Base-by-base conservation (phyloP, 2,797 vertebrate genomes). In the Rhinella marina region DNA sequence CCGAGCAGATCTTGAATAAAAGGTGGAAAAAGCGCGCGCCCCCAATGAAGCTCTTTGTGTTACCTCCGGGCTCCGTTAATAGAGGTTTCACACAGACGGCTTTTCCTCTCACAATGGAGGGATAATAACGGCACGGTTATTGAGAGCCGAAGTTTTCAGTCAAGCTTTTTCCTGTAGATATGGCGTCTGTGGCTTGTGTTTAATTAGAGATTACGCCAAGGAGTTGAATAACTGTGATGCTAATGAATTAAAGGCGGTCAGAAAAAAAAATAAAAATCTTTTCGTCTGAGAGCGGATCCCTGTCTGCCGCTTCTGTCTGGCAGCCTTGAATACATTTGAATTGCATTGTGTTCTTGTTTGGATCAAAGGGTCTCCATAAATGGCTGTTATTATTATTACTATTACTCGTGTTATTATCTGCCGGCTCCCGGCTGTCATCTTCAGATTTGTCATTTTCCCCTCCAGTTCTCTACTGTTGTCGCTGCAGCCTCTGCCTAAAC, bases 121-220 rank as follows among this genome's bases (percentile, higher is more conserved):
- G 90, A 92, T 92, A 90, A 92, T 27, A 93, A 93, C 86, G 85
- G 86, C 81, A 72, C 85, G 27, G 91, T 94, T 94, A 92, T 92
- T 92, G 93, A 93, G 92, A 91, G 90, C 91, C 93, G 91, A 89
- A 91, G 91, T 92, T 92, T 93, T 92, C 88, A 85, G 90, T 91
- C 92, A 91, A 83, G 91, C 91, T 91, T 92, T 91, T 92, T 91
- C 91, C 88, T 82, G 82, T 87, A 93, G 94, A 93, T 91, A 92
- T 0, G n/a, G 82, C 87, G 90, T 92, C 92, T 93, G 92, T 61
- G 56, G 90, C 80, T 41, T 73, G 83, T 94, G 91, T 94, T 95
- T 94, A 95, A 95, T 94, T 94, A 95, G 92, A 93, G 93, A 94
- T 93, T 94, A 94, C 91, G 93, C 59, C 76, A 87, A 92, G 90